Percentiles rank a stretch among this genome's conserved stretches.
Conservation (phyloP, 1,140 invertebrate genomes). For the Drosophila kanapiae region DNA sequence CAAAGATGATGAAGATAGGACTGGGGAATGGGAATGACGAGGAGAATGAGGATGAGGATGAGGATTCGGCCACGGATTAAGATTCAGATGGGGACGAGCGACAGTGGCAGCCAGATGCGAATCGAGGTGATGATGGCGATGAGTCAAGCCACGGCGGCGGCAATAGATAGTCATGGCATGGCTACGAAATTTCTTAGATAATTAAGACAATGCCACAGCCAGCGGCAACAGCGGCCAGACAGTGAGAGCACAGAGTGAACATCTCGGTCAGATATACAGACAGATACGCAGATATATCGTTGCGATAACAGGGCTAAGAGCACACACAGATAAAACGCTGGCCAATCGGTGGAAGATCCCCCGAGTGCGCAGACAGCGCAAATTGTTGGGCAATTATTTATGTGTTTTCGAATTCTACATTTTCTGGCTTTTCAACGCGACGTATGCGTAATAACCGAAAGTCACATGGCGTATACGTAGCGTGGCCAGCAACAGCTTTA, state of each 20-base stretch:
- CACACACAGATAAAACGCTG: constrained; percentile 8
- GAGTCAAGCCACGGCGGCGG: constrained; percentile 51
- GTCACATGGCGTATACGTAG: constrained; percentile 49
- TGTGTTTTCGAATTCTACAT: constrained; percentile 45
- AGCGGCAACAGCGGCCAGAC: constrained; percentile 11
- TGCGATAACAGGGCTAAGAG: constrained; percentile 29
- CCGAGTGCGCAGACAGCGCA: constrained; percentile 79
- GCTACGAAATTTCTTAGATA: constrained; percentile 62
- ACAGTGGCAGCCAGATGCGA: constrained; percentile 35
- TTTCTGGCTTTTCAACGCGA: background rate
- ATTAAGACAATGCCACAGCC: constrained; percentile 69
- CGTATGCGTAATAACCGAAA: constrained; percentile 46
- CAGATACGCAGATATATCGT: constrained; percentile 25
- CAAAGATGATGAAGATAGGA: constrained; percentile 19
- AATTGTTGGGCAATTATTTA: constrained; percentile 83
- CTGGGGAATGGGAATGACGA: constrained; percentile 23
- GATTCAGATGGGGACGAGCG: background rate
- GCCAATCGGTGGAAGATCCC: constrained; percentile 66
- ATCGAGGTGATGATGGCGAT: constrained; percentile 57
- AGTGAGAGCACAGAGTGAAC: background rate
- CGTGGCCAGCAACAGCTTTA: background rate
- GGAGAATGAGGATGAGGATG: constrained; percentile 5
- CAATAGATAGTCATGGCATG: constrained; percentile 74
- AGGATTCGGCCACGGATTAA: constrained; percentile 1
- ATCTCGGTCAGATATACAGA: constrained; percentile 14